Percentiles rank a stretch among this genome's conserved stretches.
These are phyloP conservation scores for Aphis craccivora DNA, from an alignment of 1,140 invertebrate genomes.

Conservation along the genomic window DNA sequence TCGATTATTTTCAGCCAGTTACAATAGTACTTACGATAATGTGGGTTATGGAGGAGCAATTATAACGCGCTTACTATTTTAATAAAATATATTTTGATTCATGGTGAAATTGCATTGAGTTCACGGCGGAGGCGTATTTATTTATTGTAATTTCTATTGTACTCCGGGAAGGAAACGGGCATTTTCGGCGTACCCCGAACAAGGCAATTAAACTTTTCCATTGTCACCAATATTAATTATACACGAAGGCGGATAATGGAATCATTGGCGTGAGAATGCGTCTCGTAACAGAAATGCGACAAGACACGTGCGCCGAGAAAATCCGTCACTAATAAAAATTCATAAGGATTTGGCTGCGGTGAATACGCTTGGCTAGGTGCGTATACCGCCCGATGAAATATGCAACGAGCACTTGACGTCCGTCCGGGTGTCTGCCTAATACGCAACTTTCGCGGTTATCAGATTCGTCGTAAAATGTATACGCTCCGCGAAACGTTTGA, in stretches of 20 bases:
- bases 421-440: background rate
- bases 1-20: background rate
- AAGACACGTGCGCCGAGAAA: background rate
- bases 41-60: background rate
- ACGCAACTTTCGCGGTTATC: background rate
- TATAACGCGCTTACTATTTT: background rate
- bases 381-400: constrained; percentile 33
- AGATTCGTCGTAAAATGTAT: background rate
- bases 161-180: background rate
- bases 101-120: background rate
- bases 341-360: constrained; percentile 9
- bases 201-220: constrained; percentile 26
- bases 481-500: background rate
- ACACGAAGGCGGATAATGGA: background rate
- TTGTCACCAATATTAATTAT: constrained; percentile 3
- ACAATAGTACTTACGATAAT: background rate
- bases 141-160: constrained; percentile 6
- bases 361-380: background rate
- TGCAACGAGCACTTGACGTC: constrained; percentile 40
- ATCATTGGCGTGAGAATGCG: constrained; percentile 9
- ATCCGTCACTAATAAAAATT: constrained; percentile 31
- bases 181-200: background rate
- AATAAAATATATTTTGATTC: background rate
- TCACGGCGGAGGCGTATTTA: background rate
- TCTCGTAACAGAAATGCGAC: background rate